phyloP scores from a whole-genome alignment of 2,888 invertebrate genomes.

The Plagiodera versicolora region DNA sequence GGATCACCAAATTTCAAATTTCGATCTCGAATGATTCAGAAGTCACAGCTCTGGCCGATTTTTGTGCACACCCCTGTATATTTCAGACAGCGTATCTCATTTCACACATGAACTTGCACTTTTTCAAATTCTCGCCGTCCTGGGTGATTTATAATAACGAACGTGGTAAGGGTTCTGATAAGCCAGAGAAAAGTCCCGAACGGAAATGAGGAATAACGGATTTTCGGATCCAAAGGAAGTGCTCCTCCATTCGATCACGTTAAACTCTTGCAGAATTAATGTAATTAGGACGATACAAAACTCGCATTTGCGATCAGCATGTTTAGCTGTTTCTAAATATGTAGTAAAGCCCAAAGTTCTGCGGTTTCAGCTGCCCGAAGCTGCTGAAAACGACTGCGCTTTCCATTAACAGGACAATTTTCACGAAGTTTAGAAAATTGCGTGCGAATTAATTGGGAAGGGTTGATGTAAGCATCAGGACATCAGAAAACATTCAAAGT shows the following conservation, averaged over 20 bases:
- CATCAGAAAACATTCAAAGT: not conserved
- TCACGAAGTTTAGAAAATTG: not conserved
- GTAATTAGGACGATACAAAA: not conserved
- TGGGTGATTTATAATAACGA: constrained; percentile 22
- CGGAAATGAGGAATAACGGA: constrained; percentile 12
- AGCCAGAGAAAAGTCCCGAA: constrained; percentile 13
- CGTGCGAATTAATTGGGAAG: not conserved
- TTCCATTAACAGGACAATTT: not conserved
- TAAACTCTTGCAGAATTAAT: not conserved
- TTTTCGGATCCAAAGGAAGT: not conserved
- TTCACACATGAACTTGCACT: constrained; percentile 11
- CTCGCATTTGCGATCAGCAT: not conserved
- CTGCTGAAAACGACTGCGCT: constrained; percentile 15
- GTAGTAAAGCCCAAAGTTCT: not conserved
- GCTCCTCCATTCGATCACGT: too few species aligned
- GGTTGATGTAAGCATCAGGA: constrained; percentile 7
- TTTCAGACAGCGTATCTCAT: constrained; percentile 5
- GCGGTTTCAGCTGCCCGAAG: constrained; percentile 10
- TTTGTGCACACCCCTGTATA: too few species aligned
- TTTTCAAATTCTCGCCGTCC: constrained; percentile 9
- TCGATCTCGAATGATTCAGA: too few species aligned
- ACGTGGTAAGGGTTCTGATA: constrained; percentile 20
- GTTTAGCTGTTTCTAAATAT: not conserved
- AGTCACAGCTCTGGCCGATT: too few species aligned
- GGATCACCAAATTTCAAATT: too few species aligned